Evolutionary conservation across 2,113 vertebrate genomes (phyloP).

Genomic region (Emydura subglobosa): DNA sequence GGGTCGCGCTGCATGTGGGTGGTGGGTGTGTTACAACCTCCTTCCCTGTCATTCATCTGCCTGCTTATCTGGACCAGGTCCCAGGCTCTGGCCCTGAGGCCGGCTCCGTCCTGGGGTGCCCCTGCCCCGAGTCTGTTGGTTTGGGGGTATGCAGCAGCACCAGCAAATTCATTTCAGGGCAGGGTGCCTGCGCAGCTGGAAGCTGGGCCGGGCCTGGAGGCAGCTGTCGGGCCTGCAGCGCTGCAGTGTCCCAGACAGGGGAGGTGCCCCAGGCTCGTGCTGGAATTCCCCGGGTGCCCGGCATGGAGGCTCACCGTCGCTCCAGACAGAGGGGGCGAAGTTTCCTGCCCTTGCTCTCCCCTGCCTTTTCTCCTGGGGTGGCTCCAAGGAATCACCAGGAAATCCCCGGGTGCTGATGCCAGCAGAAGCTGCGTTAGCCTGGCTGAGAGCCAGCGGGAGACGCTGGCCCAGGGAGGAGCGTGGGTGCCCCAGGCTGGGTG

Average conservation of each 20-base stretch:
- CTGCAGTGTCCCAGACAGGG: too few relatives aligned
- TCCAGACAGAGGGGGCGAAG: not conserved
- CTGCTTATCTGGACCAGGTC: too few relatives aligned
- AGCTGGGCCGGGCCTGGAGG: not conserved
- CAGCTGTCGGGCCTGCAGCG: too few relatives aligned
- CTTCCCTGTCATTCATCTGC: too few relatives aligned
- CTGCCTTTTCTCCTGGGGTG: not conserved
- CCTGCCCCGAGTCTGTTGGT: too few relatives aligned
- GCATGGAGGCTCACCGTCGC: rapidly evolving
- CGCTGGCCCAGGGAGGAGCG: not conserved
- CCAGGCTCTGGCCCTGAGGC: too few relatives aligned
- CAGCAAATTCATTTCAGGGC: not conserved
- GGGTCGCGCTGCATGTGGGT: too few relatives aligned
- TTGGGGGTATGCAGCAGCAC: not conserved
- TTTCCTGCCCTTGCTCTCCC: slow-evolving; percentile 12
- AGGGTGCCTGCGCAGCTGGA: not conserved
- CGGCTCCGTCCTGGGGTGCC: too few relatives aligned
- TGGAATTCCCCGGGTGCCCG: slow-evolving; percentile 21
- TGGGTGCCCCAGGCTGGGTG: not conserved
- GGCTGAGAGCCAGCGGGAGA: slow-evolving; percentile 61
- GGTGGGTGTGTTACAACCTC: too few relatives aligned
- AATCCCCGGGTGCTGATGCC: slow-evolving; percentile 6
- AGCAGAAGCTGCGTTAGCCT: slow-evolving; percentile 4
- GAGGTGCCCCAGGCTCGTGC: rapidly evolving
- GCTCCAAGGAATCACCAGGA: slow-evolving; percentile 68